Evolutionary conservation across 2,113 vertebrate genomes (phyloP).

Genomic region (Fregetta grallaria): DNA sequence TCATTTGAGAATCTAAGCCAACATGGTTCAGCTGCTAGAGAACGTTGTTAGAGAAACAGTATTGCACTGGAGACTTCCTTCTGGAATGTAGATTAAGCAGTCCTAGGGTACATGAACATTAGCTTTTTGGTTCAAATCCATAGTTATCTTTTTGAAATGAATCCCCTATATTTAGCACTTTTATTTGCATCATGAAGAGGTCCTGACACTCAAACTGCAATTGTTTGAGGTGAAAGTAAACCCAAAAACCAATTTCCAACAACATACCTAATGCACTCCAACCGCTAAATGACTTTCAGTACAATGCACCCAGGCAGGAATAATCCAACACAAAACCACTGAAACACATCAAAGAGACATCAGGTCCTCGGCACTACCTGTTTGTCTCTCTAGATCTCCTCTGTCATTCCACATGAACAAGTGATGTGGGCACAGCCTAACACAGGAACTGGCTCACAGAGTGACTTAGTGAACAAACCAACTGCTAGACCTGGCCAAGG

Average conservation of each 20-base stretch:
- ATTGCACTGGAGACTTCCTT: background rate
- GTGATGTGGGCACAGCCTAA: background rate
- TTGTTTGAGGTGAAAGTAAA: background rate
- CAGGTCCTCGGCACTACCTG: background rate
- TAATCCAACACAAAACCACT: background rate
- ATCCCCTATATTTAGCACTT: background rate
- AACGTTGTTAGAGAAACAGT: background rate
- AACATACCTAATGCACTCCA: background rate
- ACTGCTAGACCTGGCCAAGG: background rate
- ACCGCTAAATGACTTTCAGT: background rate
- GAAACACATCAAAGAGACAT: background rate
- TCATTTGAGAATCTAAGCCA: background rate
- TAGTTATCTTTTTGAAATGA: background rate
- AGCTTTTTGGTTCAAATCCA: background rate
- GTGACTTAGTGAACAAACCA: accelerated
- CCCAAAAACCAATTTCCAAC: background rate
- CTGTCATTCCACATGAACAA: background rate
- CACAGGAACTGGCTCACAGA: background rate
- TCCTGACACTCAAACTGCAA: background rate
- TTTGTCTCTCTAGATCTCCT: background rate
- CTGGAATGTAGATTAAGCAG: background rate
- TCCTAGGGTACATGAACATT: background rate
- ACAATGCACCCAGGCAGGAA: background rate
- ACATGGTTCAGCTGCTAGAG: background rate
- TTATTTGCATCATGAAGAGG: background rate